phyloP scores from a whole-genome alignment of 2,113 vertebrate genomes.

The Brachypodius melanocephalos region DNA sequence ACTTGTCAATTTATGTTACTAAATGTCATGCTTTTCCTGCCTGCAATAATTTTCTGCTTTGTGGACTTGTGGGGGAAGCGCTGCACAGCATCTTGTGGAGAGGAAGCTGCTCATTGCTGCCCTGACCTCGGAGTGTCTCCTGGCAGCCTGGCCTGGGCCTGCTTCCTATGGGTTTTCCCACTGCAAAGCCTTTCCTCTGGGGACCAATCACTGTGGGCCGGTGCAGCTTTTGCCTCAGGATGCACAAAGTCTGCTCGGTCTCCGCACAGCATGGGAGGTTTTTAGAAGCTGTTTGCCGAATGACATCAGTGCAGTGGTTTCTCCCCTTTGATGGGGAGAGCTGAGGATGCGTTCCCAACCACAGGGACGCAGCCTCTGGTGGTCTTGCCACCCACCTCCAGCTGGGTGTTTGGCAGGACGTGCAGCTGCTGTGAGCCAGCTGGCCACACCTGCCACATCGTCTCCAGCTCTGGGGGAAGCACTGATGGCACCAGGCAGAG shows the following conservation, averaged over 20 bases:
- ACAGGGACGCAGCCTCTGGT: background rate
- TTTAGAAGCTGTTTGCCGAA: background rate
- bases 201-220: background rate
- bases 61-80: background rate
- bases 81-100: background rate
- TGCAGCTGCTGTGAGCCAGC: background rate
- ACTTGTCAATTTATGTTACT: conserved; percentile 26
- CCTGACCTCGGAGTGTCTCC: background rate
- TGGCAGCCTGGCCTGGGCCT: background rate
- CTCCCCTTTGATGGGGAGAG: background rate
- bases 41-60: background rate
- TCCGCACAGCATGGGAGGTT: fast-evolving
- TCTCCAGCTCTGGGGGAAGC: background rate
- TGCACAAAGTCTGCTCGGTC: background rate
- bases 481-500: background rate
- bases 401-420: background rate
- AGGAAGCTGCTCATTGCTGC: background rate
- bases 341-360: background rate
- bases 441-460: background rate
- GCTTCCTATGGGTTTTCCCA: conserved; percentile 3
- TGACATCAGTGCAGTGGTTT: background rate
- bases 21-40: conserved; percentile 24
- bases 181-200: background rate
- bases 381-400: background rate
- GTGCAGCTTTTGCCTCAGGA: background rate